These are phyloP conservation scores for Megalops cyprinoides DNA, from an alignment of 2,797 vertebrate species.

Conservation along the genomic window DNA sequence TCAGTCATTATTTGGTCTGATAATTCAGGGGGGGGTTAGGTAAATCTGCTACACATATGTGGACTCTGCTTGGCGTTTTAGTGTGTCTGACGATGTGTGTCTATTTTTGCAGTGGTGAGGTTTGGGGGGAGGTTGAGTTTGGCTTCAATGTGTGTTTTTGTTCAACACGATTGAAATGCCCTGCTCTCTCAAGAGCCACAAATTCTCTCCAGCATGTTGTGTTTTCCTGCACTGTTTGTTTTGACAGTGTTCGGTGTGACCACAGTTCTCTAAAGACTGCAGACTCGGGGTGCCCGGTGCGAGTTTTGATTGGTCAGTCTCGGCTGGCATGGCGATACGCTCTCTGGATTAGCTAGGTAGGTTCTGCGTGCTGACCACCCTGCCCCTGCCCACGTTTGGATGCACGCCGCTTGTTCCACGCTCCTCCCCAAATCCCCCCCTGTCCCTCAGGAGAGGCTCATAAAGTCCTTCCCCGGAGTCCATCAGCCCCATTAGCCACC, in stretches of 20 bases:
- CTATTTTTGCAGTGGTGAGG: neutral
- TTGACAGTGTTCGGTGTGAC: neutral
- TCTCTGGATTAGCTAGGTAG: neutral
- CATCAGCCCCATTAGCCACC: slow-evolving; percentile 19
- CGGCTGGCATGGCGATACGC: neutral
- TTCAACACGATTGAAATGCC: slow-evolving; percentile 14
- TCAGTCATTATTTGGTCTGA: neutral
- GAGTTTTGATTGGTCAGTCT: neutral
- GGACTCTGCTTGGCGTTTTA: neutral
- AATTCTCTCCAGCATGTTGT: slow-evolving; percentile 3
- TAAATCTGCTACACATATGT: slow-evolving; percentile 16
- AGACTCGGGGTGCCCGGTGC: neutral
- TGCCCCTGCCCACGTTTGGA: slow-evolving; percentile 3
- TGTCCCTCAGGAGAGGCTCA: neutral
- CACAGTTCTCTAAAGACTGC: neutral
- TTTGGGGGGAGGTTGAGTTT: neutral
- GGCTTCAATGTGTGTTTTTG: slow-evolving; percentile 10
- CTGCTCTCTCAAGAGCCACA: slow-evolving; percentile 11
- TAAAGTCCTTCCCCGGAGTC: slow-evolving; percentile 13
- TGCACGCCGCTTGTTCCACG: neutral
- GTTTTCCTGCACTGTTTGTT: slow-evolving; percentile 1
- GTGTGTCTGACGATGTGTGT: neutral
- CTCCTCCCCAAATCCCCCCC: neutral
- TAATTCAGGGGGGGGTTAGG: neutral
- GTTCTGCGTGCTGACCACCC: neutral